phyloP scores from a whole-genome alignment of 53 echinoderm and acorn worm species.

The Paracentrotus lividus region DNA sequence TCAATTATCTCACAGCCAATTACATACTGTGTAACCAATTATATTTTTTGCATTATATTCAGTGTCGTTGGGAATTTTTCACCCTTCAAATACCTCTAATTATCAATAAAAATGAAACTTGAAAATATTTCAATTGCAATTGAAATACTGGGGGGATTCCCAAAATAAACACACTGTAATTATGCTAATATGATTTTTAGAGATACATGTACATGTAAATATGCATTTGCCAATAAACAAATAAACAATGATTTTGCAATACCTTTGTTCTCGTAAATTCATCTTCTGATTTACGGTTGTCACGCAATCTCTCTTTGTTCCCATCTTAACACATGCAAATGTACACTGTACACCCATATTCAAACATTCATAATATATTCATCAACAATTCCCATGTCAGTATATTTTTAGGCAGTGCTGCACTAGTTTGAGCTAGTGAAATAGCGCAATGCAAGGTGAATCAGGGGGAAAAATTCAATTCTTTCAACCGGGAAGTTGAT shows the following conservation, averaged over 20 bases:
- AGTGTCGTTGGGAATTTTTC: too few relatives aligned
- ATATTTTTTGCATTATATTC: too few relatives aligned
- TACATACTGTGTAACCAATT: too few relatives aligned
- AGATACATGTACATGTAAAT: not conserved
- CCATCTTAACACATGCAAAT: not conserved
- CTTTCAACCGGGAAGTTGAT: too few relatives aligned
- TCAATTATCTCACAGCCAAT: too few relatives aligned
- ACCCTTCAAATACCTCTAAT: not conserved
- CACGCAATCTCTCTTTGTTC: not conserved
- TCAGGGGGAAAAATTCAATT: too few relatives aligned
- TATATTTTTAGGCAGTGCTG: too few relatives aligned
- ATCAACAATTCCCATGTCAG: not conserved
- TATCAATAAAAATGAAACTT: not conserved
- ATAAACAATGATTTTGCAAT: not conserved
- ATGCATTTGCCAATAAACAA: not conserved
- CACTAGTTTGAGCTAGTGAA: too few relatives aligned
- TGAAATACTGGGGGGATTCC: not conserved
- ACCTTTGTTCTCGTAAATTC: not conserved
- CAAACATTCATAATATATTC: not conserved
- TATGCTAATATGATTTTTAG: not conserved
- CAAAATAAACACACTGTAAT: not conserved
- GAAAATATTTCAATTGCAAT: not conserved
- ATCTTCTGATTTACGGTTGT: not conserved
- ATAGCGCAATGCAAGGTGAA: too few relatives aligned
- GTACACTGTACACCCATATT: not conserved